Evolutionary conservation across 2,797 vertebrate species (phyloP).

Genomic region (Carapus acus): DNA sequence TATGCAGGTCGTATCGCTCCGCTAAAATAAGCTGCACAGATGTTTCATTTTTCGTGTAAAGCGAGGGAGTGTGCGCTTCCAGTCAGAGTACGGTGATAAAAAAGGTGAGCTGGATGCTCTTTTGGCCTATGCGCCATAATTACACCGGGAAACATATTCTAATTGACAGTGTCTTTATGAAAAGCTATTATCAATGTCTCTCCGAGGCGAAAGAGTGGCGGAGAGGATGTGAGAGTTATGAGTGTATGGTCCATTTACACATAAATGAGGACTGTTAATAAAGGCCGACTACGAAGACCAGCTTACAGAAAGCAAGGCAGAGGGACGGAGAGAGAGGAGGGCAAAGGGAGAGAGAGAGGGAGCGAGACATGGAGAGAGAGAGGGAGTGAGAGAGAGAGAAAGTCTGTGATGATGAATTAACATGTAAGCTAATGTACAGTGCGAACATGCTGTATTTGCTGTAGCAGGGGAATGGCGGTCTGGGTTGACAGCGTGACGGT

Average conservation of each 20-base stretch:
- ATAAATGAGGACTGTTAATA: constrained; percentile 55
- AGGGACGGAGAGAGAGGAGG: neutral
- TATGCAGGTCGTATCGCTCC: constrained; percentile 14
- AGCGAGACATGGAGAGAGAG: too few relatives aligned
- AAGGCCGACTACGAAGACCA: constrained; percentile 39
- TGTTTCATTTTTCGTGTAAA: constrained; percentile 27
- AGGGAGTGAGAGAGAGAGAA: too few relatives aligned
- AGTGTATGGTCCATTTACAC: constrained; percentile 58
- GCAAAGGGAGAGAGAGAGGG: too few relatives aligned
- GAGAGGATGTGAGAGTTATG: constrained; percentile 26
- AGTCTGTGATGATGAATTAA: constrained; percentile 35
- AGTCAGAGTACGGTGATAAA: constrained; percentile 40
- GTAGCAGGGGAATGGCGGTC: constrained; percentile 12
- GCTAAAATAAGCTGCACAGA: constrained; percentile 20
- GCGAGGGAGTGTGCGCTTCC: constrained; percentile 10
- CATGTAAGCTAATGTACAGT: constrained; percentile 39
- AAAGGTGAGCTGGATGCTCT: constrained; percentile 52
- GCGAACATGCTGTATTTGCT: constrained; percentile 22
- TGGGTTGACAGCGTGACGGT: constrained; percentile 12
- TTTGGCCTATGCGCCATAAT: constrained; percentile 64
- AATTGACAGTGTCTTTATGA: constrained; percentile 74
- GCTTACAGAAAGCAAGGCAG: constrained; percentile 25
- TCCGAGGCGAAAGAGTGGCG: constrained; percentile 55
- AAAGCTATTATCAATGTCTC: constrained; percentile 72
- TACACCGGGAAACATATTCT: constrained; percentile 66